These are phyloP conservation scores for Drosophila rubida DNA, from an alignment of 2,888 invertebrate genomes.

Conservation along the genomic window DNA sequence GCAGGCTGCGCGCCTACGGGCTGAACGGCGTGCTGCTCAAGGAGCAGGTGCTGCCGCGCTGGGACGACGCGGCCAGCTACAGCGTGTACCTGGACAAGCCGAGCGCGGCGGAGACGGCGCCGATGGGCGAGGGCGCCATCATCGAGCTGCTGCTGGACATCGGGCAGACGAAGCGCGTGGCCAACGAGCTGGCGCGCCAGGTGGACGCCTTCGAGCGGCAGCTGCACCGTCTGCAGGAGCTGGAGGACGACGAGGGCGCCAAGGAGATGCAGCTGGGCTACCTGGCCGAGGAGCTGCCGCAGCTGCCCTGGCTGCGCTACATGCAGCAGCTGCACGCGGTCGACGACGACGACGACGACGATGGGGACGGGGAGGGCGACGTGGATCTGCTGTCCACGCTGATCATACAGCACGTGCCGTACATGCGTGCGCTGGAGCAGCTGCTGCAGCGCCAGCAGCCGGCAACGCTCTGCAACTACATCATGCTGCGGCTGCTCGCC, in stretches of 20 bases:
- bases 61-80: slow-evolving; percentile 81
- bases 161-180: slow-evolving; percentile 75
- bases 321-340: slow-evolving; percentile 68
- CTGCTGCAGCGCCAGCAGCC: slow-evolving; percentile 66
- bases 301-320: slow-evolving; percentile 76
- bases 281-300: slow-evolving; percentile 75
- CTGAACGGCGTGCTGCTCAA: slow-evolving; percentile 79
- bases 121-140: slow-evolving; percentile 77
- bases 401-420: slow-evolving; percentile 80
- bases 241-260: slow-evolving; percentile 79
- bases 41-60: slow-evolving; percentile 81
- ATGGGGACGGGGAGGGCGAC: too few species aligned
- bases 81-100: slow-evolving; percentile 82
- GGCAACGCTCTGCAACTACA: slow-evolving; percentile 77
- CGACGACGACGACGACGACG: slow-evolving; percentile 24
- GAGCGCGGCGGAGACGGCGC: slow-evolving; percentile 69
- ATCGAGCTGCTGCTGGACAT: slow-evolving; percentile 79
- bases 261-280: slow-evolving; percentile 82
- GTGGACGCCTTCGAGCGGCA: slow-evolving; percentile 77
- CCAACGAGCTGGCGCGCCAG: slow-evolving; percentile 77
- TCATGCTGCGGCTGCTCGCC: slow-evolving; percentile 80
- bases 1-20: slow-evolving; percentile 77
- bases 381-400: slow-evolving; percentile 73
- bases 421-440: slow-evolving; percentile 72
- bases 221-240: slow-evolving; percentile 71